Evolutionary conservation across 1,140 invertebrate species (phyloP).

Genomic region (Sitophilus oryzae): DNA sequence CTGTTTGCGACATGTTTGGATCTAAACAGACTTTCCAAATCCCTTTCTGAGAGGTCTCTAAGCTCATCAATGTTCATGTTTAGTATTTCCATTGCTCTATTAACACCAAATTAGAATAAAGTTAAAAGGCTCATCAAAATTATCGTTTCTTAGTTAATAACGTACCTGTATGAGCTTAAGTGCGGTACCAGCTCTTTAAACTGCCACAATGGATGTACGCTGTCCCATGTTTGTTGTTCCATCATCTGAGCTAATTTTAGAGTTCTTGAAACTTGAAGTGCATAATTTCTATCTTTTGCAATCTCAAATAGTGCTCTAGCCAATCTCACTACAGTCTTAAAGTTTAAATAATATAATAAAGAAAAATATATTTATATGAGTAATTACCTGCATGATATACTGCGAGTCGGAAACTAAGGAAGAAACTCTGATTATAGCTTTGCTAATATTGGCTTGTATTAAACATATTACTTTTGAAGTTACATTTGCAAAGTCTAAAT

Average conservation of each 20-base stretch:
- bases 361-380: too few species aligned
- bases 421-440: constrained; percentile 73
- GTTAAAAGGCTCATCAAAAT: background rate
- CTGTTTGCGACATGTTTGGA: constrained; percentile 69
- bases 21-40: constrained; percentile 74
- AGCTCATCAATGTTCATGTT: constrained; percentile 70
- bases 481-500: constrained; percentile 28
- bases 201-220: constrained; percentile 80
- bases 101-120: too few species aligned
- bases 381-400: constrained; percentile 87
- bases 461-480: constrained; percentile 89
- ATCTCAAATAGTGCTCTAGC: constrained; percentile 92
- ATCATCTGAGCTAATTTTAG: constrained; percentile 84
- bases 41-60: constrained; percentile 78
- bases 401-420: constrained; percentile 90
- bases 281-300: constrained; percentile 80
- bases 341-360: too few species aligned
- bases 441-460: constrained; percentile 85
- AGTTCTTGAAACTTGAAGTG: constrained; percentile 78
- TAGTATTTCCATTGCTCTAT: constrained; percentile 43
- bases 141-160: too few species aligned
- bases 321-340: constrained; percentile 84
- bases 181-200: constrained; percentile 63
- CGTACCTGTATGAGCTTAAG: constrained; percentile 47
- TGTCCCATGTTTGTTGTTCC: constrained; percentile 83